Conservation (phyloP, 2,797 vertebrate species). For the Channa striata region DNA sequence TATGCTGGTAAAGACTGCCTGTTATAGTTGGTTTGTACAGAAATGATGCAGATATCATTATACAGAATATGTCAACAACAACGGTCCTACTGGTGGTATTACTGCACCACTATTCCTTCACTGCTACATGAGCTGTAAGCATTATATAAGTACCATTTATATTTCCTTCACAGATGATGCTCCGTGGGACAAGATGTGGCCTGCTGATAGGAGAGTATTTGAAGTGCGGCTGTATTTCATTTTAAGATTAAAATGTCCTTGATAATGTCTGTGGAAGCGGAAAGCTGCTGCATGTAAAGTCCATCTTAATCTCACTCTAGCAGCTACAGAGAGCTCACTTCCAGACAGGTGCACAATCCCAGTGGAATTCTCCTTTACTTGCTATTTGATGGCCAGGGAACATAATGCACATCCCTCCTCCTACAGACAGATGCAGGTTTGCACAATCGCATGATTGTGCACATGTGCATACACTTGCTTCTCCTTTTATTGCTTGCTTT, state of each 20-base stretch:
- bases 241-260: slow-evolving; percentile 56
- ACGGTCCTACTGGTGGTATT: neutral
- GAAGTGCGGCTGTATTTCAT: slow-evolving; percentile 44
- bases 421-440: slow-evolving; percentile 30
- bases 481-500: slow-evolving; percentile 1
- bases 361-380: slow-evolving; percentile 25
- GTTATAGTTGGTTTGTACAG: too few relatives aligned
- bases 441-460: slow-evolving; percentile 22
- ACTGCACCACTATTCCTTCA: slow-evolving; percentile 1
- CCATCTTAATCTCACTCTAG: slow-evolving; percentile 54
- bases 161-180: slow-evolving; percentile 10
- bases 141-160: slow-evolving; percentile 19
- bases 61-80: neutral
- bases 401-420: slow-evolving; percentile 43
- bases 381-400: slow-evolving; percentile 44
- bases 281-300: slow-evolving; percentile 53
- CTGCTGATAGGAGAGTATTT: slow-evolving; percentile 35
- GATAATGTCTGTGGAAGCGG: slow-evolving; percentile 42
- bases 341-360: slow-evolving; percentile 50
- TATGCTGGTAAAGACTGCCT: too few relatives aligned
- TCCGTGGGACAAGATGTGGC: slow-evolving; percentile 17
- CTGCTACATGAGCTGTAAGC: slow-evolving; percentile 13
- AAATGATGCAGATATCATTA: too few relatives aligned
- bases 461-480: slow-evolving; percentile 21
- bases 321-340: slow-evolving; percentile 45